A percentile compares a stretch with the other conserved stretches of the same genome.
phyloP scores from a whole-genome alignment of 2,113 vertebrate species.

The Leptobrachium ailaonicum region DNA sequence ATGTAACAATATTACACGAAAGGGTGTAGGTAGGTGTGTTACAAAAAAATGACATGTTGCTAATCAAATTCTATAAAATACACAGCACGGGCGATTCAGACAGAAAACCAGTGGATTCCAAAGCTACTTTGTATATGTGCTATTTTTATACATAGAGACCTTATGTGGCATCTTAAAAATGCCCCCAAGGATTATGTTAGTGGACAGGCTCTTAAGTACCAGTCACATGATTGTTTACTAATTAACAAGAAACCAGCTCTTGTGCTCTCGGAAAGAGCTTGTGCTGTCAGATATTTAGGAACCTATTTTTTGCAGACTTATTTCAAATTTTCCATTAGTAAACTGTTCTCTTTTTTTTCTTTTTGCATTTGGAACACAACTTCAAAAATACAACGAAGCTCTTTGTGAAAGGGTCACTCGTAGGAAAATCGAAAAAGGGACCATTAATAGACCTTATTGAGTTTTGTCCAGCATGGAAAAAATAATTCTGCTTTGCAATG shows the following conservation, averaged over 20 bases:
- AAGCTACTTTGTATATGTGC: constrained; percentile 11
- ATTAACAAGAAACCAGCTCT: constrained; percentile 31
- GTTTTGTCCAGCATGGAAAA: constrained; percentile 45
- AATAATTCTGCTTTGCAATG: constrained; percentile 45
- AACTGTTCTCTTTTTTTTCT: constrained; percentile 3
- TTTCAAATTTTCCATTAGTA: constrained; percentile 9
- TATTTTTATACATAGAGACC: constrained; percentile 32
- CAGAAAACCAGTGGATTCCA: background rate
- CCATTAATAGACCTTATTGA: constrained; percentile 47
- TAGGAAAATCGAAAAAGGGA: constrained; percentile 32
- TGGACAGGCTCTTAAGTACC: constrained; percentile 19
- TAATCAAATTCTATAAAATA: too few species aligned
- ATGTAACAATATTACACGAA: too few species aligned
- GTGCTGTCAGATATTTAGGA: background rate
- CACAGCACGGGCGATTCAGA: too few species aligned
- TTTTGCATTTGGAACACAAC: constrained; percentile 20
- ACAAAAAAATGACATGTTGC: too few species aligned
- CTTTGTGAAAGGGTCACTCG: constrained; percentile 39
- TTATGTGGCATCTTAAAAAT: constrained; percentile 36
- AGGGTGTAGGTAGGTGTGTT: too few species aligned
- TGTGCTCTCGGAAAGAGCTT: background rate
- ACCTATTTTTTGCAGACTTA: background rate
- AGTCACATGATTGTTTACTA: constrained; percentile 21
- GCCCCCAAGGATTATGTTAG: constrained; percentile 25
- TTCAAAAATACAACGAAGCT: constrained; percentile 22